These are phyloP conservation scores for Proales similis DNA, from an alignment of 1,140 invertebrate genomes.

Conservation along the genomic window DNA sequence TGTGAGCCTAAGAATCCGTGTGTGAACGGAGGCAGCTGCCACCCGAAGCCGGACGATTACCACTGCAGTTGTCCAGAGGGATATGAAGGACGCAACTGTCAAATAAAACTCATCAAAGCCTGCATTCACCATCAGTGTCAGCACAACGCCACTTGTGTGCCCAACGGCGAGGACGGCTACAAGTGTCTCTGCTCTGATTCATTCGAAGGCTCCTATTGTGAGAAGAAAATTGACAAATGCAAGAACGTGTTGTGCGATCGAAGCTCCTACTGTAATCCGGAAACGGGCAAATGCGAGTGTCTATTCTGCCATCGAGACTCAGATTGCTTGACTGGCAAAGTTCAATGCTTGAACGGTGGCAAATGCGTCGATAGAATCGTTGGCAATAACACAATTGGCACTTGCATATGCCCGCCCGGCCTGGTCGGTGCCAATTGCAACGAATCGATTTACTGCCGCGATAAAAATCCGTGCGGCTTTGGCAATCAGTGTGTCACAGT, in stretches of 20 bases:
- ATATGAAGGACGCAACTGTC: slow-evolving; percentile 62
- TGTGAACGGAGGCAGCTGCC: slow-evolving; percentile 35
- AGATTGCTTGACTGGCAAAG: slow-evolving; percentile 18
- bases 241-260: slow-evolving; percentile 26
- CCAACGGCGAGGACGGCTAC: slow-evolving; percentile 2
- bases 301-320: slow-evolving; percentile 28
- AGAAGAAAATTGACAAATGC: slow-evolving; percentile 28
- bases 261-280: slow-evolving; percentile 24
- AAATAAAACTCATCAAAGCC: slow-evolving; percentile 3
- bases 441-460: slow-evolving; percentile 22
- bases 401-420: slow-evolving; percentile 59
- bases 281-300: slow-evolving; percentile 30
- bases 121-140: slow-evolving; percentile 23
- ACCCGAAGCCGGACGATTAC: slow-evolving; percentile 58
- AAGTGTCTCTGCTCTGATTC: slow-evolving; percentile 20
- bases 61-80: slow-evolving; percentile 74
- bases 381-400: slow-evolving; percentile 51
- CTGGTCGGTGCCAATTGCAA: slow-evolving; percentile 60
- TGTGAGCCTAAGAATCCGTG: slow-evolving; percentile 34
- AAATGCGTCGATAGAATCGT: slow-evolving; percentile 42
- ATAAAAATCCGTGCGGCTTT: slow-evolving; percentile 4
- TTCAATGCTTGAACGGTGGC: slow-evolving; percentile 39
- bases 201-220: slow-evolving; percentile 28
- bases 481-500: slow-evolving; percentile 22
- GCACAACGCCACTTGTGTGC: slow-evolving; percentile 13